These are phyloP conservation scores for Heliconius nattereri DNA, from an alignment of 1,140 invertebrate species.

Conservation along the genomic window DNA sequence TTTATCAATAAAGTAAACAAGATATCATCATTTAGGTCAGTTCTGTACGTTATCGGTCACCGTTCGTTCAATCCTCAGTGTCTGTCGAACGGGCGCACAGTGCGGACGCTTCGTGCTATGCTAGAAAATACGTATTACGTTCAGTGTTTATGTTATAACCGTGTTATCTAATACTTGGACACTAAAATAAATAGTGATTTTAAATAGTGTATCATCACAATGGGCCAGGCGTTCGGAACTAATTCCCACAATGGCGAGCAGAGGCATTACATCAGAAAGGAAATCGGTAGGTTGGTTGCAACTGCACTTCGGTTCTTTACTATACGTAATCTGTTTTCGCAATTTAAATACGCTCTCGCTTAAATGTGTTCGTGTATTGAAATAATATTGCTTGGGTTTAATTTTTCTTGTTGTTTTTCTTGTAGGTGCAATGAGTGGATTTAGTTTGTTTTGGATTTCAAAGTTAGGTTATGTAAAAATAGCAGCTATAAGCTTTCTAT, in stretches of 20 bases:
- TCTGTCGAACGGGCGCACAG: constrained; percentile 42
- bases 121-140: constrained; percentile 15
- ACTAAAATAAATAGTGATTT: neutral
- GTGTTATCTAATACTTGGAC: neutral
- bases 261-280: constrained; percentile 66
- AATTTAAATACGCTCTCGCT: constrained; percentile 6
- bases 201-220: constrained; percentile 45
- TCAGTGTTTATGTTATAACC: neutral
- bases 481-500: too few species aligned
- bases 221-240: constrained; percentile 72
- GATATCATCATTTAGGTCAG: constrained; percentile 50
- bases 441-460: too few species aligned
- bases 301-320: neutral
- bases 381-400: neutral
- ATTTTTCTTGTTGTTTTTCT: too few species aligned
- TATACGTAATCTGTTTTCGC: constrained; percentile 10
- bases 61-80: constrained; percentile 45
- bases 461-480: too few species aligned
- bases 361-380: neutral
- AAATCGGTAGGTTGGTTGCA: constrained; percentile 58
- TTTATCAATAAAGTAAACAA: constrained; percentile 41
- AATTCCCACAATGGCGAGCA: constrained; percentile 67
- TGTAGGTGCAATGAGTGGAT: too few species aligned
- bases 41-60: constrained; percentile 60
- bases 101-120: constrained; percentile 47